Base-by-base conservation (phyloP, 2,888 invertebrate species). In the Napeogenes sylphis region DNA sequence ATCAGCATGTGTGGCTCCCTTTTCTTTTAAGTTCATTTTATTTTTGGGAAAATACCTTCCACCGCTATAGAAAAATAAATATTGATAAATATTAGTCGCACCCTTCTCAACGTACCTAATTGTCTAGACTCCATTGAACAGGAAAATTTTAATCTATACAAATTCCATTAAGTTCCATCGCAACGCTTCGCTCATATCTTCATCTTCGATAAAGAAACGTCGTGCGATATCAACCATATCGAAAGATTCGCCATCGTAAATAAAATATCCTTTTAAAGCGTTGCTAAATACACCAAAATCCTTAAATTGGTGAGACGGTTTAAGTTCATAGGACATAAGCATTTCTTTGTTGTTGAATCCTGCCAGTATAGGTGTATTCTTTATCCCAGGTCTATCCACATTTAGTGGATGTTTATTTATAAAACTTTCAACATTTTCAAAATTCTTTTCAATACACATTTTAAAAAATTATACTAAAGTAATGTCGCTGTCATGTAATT, bases 171-270 rank as follows among this genome's bases (percentile, higher is more conserved):
- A 47, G 1, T 66, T 47, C 51, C 69, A 65, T 42, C 61, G 66
- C 3, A 62, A 30, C 0, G 68, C 59, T 10, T 62, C 59, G 35
- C 64, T 70, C 4, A 75, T 63, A 3, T 57, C 56, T 33, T 77
- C 71, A 56, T 82, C 84, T 0, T 82, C 83, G 6, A 84, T 69
- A 56, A 85, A 85, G 55, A 80, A 84, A 13, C 76, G 71, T 45
- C 73, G 69, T 2, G 80, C 65, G 0, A 68, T 59, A 5, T 70
- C 61, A 21, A 67, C 71, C 74, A 80, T 74, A 33, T 71, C 71
- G 4, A 64, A 58, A 12, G 53, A 54, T 4, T 54, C 46, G 1
- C 64, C 61, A 0, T 57, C 62, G 2, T 54, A 58, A 3, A 55
- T 21, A 12, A 62, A 63, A 0, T 61, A 63, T 1, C 46, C 4